Evolutionary conservation across 2,797 vertebrate species (phyloP).

Genomic region (Morus bassanus): DNA sequence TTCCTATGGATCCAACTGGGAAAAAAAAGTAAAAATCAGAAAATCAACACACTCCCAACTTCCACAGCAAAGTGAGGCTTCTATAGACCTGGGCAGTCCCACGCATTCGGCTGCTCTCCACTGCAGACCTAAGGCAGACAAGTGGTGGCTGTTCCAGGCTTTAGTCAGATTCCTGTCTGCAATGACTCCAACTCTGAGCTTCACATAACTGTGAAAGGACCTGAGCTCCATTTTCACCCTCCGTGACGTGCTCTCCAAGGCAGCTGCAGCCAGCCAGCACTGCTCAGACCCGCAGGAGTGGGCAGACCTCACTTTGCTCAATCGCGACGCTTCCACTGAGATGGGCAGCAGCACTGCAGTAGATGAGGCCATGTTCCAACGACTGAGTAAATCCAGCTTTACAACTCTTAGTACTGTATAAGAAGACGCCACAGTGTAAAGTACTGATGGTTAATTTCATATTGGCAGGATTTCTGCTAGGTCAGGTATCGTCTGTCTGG

Average conservation of each 20-base stretch:
- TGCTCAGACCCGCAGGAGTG: neutral
- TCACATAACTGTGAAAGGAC: rapidly evolving
- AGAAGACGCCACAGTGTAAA: neutral
- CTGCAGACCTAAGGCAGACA: neutral
- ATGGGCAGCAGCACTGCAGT: neutral
- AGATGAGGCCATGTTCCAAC: neutral
- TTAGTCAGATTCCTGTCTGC: neutral
- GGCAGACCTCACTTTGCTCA: neutral
- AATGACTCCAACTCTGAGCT: neutral
- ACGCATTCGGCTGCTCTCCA: neutral
- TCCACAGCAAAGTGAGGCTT: neutral
- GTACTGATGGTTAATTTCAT: neutral
- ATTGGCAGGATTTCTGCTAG: neutral
- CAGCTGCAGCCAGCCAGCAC: neutral
- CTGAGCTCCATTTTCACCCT: neutral
- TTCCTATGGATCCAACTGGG: neutral
- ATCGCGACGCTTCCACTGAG: neutral
- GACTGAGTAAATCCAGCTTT: neutral
- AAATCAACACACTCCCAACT: neutral
- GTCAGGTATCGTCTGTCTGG: neutral
- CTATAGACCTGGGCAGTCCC: neutral
- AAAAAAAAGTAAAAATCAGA: neutral
- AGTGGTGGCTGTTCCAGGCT: neutral
- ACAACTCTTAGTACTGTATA: rapidly evolving
- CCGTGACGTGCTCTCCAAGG: neutral